Evolutionary conservation across 2,113 vertebrate species (phyloP), one percentile per base, ranked within the genome.

Genomic region (Scomber scombrus): DNA sequence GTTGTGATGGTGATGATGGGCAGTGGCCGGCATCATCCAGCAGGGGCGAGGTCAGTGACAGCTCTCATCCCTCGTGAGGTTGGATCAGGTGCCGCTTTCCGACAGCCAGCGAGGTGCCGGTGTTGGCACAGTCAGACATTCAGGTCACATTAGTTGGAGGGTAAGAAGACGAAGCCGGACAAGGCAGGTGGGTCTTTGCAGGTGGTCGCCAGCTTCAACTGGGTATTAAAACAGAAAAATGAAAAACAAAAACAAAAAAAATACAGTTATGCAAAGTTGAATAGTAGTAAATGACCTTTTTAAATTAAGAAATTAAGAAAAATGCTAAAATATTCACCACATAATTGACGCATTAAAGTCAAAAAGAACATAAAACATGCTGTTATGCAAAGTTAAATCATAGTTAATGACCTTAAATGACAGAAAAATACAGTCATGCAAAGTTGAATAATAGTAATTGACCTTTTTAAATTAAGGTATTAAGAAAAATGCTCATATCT

Each of bases 131-230:
- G 88, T 75, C 85, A 64, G 81, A 81, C 86, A 80, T 91, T 93
- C 91, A 92, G 86, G 88, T 92, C 89, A 81, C 89, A 92, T 93
- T 92, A 93, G 90, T 11, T 10, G 55, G 19, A 66, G 58, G 80
- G 65, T 52, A 58, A 45, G 49, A 46, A 73, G 91, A 91, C 58
- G 70, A 83, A 74, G 75, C 72, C 3, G 18, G 72, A 78, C 85
- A 34, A 23, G 78, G 75, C 81, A 86, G 87, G 92, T 89, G 88
- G 91, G 84, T 43, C 69, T 55, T 18, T 78, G 82, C 89, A 90
- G 92, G 89, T 91, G 86, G 79, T 75, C 79, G 1, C 21, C 61
- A 78, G 72, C 49, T 58, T 46, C 5, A 21, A 49, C 34, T 29
- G 26, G 43, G 47, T 52, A 15, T 5, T 5, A 18, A 15, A 52